Conservation (phyloP, 1,140 invertebrate species). For the Bathynomus jamesi region DNA sequence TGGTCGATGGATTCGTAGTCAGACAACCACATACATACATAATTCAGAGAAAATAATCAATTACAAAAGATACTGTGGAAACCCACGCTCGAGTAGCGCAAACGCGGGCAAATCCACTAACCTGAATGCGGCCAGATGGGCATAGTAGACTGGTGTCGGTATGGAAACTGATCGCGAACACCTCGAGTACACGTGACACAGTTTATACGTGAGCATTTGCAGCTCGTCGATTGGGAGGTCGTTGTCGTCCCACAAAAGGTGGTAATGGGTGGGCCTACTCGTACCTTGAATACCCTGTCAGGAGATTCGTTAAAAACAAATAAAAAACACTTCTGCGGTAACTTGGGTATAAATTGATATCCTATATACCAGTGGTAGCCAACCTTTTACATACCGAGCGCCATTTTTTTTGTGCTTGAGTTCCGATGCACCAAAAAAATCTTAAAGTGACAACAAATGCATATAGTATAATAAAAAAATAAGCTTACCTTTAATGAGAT, state of each 20-base stretch:
- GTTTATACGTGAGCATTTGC: conserved; percentile 71
- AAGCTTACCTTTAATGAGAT: no score
- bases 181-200: conserved; percentile 81
- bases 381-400: no score
- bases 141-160: conserved; percentile 89
- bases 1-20: background rate
- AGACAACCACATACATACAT: background rate
- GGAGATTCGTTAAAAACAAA: no score
- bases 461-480: no score
- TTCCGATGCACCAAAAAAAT: no score
- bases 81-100: background rate
- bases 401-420: no score
- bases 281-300: conserved; percentile 62
- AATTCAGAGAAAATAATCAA: background rate
- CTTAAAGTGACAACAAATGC: no score
- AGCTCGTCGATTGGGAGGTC: conserved; percentile 64
- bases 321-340: no score
- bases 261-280: conserved; percentile 78
- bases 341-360: no score
- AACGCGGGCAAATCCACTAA: background rate
- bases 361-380: no score
- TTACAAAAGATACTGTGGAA: background rate
- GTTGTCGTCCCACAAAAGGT: conserved; percentile 72
- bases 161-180: conserved; percentile 82
- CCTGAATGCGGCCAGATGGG: conserved; percentile 79